Percentiles rank a stretch among this genome's conserved stretches.
These are phyloP conservation scores for Argyrosomus japonicus DNA, from an alignment of 2,113 vertebrate species.

Conservation along the genomic window DNA sequence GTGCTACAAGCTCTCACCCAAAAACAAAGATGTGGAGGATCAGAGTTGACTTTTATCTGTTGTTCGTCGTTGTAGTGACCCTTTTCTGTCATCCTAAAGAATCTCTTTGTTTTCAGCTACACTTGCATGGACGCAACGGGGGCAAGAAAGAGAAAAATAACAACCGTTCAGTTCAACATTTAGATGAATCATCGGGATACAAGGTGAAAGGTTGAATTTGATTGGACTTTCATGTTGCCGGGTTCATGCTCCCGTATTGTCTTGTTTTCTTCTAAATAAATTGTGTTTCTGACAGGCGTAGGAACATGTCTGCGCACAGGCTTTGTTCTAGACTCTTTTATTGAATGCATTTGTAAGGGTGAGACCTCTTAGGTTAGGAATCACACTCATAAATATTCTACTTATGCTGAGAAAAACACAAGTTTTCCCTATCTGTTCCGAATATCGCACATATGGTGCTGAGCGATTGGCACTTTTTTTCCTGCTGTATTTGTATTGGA, in stretches of 20 bases:
- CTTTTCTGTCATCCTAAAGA: neutral
- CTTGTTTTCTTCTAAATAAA: constrained; percentile 5
- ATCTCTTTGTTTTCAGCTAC: neutral
- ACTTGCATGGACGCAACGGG: neutral
- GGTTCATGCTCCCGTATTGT: neutral
- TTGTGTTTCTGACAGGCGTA: neutral
- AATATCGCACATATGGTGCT: constrained; percentile 17
- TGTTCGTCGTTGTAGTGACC: neutral
- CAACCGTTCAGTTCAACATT: neutral
- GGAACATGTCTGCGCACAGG: neutral
- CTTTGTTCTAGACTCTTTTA: neutral
- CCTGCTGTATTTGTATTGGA: constrained; percentile 4
- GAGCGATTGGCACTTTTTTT: constrained; percentile 8
- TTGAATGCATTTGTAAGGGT: neutral
- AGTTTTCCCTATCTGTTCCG: neutral
- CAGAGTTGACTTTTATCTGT: neutral
- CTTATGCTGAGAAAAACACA: constrained; percentile 6
- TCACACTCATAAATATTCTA: constrained; percentile 16
- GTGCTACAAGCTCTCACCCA: no score
- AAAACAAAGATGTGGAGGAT: neutral
- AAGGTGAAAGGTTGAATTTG: neutral
- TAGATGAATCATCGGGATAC: neutral
- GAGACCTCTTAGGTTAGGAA: neutral
- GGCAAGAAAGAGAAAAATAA: neutral
- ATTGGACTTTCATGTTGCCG: neutral